Percentiles rank a stretch among this genome's conserved stretches.
These are phyloP conservation scores for Danio albolineatus DNA, from an alignment of 2,797 vertebrate species.

Conservation along the genomic window DNA sequence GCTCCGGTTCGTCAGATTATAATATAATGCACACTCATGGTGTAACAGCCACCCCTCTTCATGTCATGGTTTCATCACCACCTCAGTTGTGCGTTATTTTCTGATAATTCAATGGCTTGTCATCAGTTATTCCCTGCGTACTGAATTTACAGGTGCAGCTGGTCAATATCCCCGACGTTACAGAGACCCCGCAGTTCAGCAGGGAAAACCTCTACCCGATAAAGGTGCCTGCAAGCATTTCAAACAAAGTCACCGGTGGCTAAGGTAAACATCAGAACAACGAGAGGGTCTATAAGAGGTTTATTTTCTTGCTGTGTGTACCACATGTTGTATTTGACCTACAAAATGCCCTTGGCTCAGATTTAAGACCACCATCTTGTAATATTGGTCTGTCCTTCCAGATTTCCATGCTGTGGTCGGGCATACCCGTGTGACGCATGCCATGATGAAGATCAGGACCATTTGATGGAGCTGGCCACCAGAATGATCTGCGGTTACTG, in stretches of 20 bases:
- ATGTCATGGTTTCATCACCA: too few species aligned
- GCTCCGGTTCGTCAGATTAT: too few species aligned
- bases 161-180: conserved; percentile 59
- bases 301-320: neutral
- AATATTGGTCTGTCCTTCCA: conserved; percentile 48
- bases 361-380: neutral
- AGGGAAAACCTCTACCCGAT: conserved; percentile 83
- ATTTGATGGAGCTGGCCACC: conserved; percentile 83
- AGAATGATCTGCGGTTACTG: conserved; percentile 87
- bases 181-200: conserved; percentile 80
- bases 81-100: too few species aligned
- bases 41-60: too few species aligned
- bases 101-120: too few species aligned
- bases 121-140: too few species aligned
- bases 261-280: conserved; percentile 72
- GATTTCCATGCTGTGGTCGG: conserved; percentile 86
- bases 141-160: conserved; percentile 61
- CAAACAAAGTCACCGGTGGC: conserved; percentile 85
- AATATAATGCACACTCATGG: too few species aligned
- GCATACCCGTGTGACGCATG: conserved; percentile 84
- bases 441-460: conserved; percentile 83
- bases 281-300: neutral
- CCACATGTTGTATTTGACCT: neutral
- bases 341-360: neutral
- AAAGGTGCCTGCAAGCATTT: conserved; percentile 83